Evolutionary conservation across 2,888 invertebrate genomes (phyloP).

Genomic region (Crematogaster levior): DNA sequence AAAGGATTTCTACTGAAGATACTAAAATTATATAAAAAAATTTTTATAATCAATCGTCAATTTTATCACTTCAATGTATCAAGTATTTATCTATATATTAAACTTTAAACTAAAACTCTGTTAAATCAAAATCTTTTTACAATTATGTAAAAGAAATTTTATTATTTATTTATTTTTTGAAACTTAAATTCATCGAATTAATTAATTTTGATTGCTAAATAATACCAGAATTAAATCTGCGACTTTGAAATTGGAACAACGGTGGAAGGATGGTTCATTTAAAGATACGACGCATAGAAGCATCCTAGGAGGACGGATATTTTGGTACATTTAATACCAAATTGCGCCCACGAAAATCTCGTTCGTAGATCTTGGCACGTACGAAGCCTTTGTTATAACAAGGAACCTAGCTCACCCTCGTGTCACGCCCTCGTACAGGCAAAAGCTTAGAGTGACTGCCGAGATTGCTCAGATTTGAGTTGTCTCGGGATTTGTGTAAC

Average conservation of each 20-base stretch:
- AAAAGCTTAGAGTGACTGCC: not conserved
- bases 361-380: not conserved
- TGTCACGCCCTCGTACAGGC: not conserved
- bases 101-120: not conserved
- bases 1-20: not conserved
- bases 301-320: not conserved
- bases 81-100: not conserved
- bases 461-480: slow-evolving; percentile 16
- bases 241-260: not conserved
- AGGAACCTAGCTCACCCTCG: not conserved
- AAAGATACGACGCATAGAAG: not conserved
- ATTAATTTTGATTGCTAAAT: not conserved
- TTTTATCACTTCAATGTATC: not conserved
- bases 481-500: slow-evolving; percentile 54
- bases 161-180: not conserved
- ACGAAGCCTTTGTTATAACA: slow-evolving; percentile 1
- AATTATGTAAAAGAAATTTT: not conserved
- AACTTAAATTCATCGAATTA: not conserved
- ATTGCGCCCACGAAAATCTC: not conserved
- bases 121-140: not conserved
- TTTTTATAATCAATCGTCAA: not conserved
- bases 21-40: not conserved
- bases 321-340: not conserved
- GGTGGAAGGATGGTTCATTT: not conserved
- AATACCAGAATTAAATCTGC: not conserved